Base-by-base conservation (phyloP, 2,113 vertebrate genomes). In the Prietella phreatophila region DNA sequence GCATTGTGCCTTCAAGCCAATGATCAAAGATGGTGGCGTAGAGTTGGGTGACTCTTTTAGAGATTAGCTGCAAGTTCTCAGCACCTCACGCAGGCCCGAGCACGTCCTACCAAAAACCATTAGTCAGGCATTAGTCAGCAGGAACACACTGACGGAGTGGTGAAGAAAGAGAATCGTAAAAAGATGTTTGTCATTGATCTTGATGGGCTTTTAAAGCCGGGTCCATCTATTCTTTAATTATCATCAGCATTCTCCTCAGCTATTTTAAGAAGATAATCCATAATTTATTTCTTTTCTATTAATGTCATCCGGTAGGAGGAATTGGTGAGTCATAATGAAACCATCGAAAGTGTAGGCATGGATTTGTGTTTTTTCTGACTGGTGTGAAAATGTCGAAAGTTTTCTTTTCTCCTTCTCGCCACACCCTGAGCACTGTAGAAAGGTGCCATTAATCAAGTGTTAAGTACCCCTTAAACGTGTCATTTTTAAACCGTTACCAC, bases 51-150 rank as follows among this genome's bases (percentile, higher is more conserved):
- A 84, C 83, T 84, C 36, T 53, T 88, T 76, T 82, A 88, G 69
- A 87, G 88, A 90, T 91, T 89, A 91, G 63, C 89, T 69, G 81
- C 81, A 85, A 53, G 47, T 60, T 27, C 80, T 81, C 58, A 50
- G 58, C 85, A 60, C 87, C 81, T 86, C 63, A 27, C 39, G 56
- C 89, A 88, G 58, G 92, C 69, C 88, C 39, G 7, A 65, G 88
- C 91, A 82, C 17, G 90, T 89, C 86, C 75, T 3, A 6, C 67
- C 61, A 71, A 76, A 92, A 93, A 91, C 78, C 90, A 92, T 93
- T 93, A 93, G 76, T 88, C 80, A 69, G 69, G 58, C 90, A 92
- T 93, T 93, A 93, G 76, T 88, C 80, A 69, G 69, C 65, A 69
- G 17, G 36, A 39, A 47, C 13, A 88, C 30, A 75, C 80, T 22